These are phyloP conservation scores for Apaloderma vittatum DNA, from an alignment of 2,113 vertebrate genomes.

Conservation along the genomic window DNA sequence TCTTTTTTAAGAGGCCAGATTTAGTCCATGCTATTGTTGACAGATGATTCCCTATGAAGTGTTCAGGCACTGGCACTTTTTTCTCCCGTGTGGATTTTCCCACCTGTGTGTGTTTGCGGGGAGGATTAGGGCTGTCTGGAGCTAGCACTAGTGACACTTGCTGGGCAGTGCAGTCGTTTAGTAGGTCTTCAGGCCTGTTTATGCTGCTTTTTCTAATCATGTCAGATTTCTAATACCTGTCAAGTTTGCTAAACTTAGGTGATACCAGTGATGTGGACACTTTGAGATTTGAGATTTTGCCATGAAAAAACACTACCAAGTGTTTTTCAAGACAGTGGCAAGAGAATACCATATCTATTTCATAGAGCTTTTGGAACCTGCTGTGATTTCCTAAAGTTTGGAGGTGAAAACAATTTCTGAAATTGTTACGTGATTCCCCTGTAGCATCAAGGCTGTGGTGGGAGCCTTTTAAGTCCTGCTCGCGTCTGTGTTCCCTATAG, in stretches of 20 bases:
- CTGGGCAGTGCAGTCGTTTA: background rate
- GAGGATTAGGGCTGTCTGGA: background rate
- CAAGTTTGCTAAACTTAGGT: background rate
- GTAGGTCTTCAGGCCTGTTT: background rate
- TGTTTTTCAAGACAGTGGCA: background rate
- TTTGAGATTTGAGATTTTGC: background rate
- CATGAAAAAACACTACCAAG: background rate
- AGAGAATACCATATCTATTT: background rate
- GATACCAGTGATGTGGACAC: background rate
- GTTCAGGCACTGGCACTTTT: background rate
- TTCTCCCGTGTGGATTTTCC: background rate
- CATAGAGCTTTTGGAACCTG: background rate
- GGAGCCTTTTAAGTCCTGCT: background rate
- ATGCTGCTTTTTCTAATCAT: background rate
- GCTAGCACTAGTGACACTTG: accelerated
- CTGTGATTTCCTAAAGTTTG: background rate
- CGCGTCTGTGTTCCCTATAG: accelerated
- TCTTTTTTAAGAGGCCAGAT: background rate
- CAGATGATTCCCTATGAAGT: background rate
- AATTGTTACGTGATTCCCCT: background rate
- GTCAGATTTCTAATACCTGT: background rate
- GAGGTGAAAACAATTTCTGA: background rate
- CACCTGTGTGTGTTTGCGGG: background rate
- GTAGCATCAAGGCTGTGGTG: background rate
- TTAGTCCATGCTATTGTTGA: background rate